A percentile compares a stretch with the other conserved stretches of the same genome.
Evolutionary conservation across 2,113 vertebrate species (phyloP).

Genomic region (Thunnus maccoyii): DNA sequence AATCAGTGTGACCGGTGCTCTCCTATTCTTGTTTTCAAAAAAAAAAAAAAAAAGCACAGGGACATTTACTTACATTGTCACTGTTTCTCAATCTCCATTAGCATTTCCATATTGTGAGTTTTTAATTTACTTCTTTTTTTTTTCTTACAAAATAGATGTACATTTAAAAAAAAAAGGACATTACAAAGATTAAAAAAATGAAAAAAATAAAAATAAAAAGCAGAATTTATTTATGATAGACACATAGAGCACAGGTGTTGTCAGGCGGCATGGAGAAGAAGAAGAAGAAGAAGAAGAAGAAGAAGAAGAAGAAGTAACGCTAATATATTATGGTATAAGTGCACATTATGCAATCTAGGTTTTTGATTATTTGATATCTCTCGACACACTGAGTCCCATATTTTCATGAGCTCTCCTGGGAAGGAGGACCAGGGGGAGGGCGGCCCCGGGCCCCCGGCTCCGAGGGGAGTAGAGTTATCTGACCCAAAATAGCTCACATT

Average conservation of each 20-base stretch:
- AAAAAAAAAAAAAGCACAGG: constrained; percentile 85
- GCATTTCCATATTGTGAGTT: constrained; percentile 67
- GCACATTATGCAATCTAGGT: constrained; percentile 93
- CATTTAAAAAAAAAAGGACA: constrained; percentile 69
- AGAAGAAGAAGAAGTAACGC: constrained; percentile 84
- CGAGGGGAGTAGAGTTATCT: constrained; percentile 72
- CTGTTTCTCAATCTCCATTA: constrained; percentile 65
- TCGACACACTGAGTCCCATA: constrained; percentile 53
- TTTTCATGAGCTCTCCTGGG: constrained; percentile 47
- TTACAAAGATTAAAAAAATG: constrained; percentile 57
- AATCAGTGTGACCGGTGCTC: constrained; percentile 83
- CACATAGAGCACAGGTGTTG: constrained; percentile 92
- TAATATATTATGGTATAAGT: constrained; percentile 93
- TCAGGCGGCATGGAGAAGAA: constrained; percentile 61
- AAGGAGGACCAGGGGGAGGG: constrained; percentile 62
- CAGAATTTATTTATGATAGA: constrained; percentile 93
- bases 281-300: constrained; percentile 25
- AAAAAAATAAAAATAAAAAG: constrained; percentile 71
- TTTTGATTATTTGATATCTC: constrained; percentile 86
- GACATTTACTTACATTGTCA: constrained; percentile 65
- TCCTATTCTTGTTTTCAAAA: constrained; percentile 69
- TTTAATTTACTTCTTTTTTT: constrained; percentile 51
- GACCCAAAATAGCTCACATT: constrained; percentile 84
- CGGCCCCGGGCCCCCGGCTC: constrained; percentile 67
- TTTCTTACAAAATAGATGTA: constrained; percentile 70